Conservation (phyloP, 1,140 invertebrate genomes). For the Maconellicoccus hirsutus region DNA sequence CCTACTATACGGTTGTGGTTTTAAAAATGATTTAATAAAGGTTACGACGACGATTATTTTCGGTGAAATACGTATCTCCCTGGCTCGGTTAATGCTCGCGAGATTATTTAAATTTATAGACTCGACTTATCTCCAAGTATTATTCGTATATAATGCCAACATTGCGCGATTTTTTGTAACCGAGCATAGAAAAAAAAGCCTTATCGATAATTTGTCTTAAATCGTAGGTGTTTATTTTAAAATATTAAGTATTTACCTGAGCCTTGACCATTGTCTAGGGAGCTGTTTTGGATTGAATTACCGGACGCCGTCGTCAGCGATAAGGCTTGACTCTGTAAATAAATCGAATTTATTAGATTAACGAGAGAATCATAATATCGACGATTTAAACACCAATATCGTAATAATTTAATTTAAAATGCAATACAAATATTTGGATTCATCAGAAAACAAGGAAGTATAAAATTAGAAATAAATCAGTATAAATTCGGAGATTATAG, state of each 20-base stretch:
- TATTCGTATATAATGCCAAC: background rate
- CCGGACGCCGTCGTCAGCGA: background rate
- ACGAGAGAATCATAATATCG: no score
- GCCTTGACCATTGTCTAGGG: background rate
- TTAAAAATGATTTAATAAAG: slow-evolving; percentile 10
- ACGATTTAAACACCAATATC: no score
- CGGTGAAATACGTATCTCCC: background rate
- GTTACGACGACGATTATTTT: background rate
- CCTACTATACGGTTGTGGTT: background rate
- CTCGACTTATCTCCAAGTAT: background rate
- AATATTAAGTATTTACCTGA: background rate
- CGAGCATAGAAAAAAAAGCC: no score
- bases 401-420: no score
- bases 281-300: background rate
- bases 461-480: no score
- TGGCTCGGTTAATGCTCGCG: background rate
- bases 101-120: slow-evolving; percentile 10
- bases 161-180: background rate
- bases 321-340: background rate
- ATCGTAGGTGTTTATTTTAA: no score
- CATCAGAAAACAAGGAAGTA: no score
- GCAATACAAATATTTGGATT: no score
- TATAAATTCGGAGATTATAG: no score
- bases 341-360: background rate
- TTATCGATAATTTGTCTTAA: no score